Base-by-base conservation (phyloP, 2,797 vertebrate genomes). In the Danio choprae region DNA sequence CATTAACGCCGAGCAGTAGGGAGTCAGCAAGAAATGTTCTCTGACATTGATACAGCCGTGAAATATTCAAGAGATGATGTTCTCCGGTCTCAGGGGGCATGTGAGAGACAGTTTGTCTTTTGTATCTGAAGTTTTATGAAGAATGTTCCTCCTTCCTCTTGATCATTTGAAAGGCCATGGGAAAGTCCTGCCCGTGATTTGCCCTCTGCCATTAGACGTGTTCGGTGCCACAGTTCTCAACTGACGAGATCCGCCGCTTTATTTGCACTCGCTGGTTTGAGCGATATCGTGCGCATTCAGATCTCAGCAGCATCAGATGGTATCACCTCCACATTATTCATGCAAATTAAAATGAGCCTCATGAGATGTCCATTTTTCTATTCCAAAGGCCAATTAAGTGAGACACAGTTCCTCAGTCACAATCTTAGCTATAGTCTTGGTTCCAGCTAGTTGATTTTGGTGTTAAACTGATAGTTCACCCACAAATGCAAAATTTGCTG, bases 21-120 rank as follows among this genome's bases (percentile, higher is more conserved):
- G 86, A 89, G 87, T 87, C 87, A 82, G 84, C 81, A 86, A 86
- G 85, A 86, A 83, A 84, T 84, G 77, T 80, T 83, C 67, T 44
- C 53, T 73, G 75, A 89, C 90, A 88, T 74, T 87, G 86, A 88
- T 81, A 84, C 79, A 76, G 79, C 76, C 64, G 83, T 87, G 63
- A 89, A 91, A 92, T 90, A 88, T 90, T 90, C 85, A 90, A 81
- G 74, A 80, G 78, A 87, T 87, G 86, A 89, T 88, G 85, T 88
- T 87, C 84, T 84, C 48, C 18, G 55, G 72, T 87, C 88, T 88
- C 86, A 13, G 48, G 83, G 83, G 89, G 83, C 83, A 83, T 83
- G 76, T 74, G 76, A 69, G 79, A 68, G 85, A 88, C 82, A 82
- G 76, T 81, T 83, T 82, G 79, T 84, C 79, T 87, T 87, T 86